These are phyloP conservation scores for Sialis fuliginosa DNA, from an alignment of 2,888 invertebrate genomes.

Conservation along the genomic window DNA sequence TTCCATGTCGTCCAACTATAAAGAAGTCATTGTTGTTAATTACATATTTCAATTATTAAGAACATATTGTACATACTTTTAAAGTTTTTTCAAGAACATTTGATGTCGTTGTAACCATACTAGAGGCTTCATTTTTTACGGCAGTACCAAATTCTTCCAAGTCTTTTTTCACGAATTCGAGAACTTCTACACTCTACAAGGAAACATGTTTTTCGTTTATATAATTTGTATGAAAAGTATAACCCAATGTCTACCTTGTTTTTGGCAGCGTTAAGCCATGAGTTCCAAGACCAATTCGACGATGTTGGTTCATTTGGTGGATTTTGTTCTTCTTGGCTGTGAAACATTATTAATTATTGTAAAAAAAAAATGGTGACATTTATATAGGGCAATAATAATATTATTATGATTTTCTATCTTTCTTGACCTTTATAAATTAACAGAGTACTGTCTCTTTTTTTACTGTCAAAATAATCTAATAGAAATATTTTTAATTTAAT, in stretches of 20 bases:
- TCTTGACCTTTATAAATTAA: no score
- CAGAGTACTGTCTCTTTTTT: no score
- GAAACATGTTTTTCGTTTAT: slow-evolving; percentile 7
- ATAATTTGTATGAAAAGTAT: neutral
- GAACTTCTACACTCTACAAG: slow-evolving; percentile 49
- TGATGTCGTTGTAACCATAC: slow-evolving; percentile 45
- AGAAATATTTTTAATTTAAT: no score
- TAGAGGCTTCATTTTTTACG: slow-evolving; percentile 51
- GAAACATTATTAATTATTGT: no score
- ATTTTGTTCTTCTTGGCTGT: no score
- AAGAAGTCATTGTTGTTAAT: slow-evolving; percentile 13
- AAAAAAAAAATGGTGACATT: no score
- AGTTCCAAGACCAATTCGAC: slow-evolving; percentile 20
- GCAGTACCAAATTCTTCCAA: slow-evolving; percentile 55
- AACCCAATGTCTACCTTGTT: slow-evolving; percentile 18
- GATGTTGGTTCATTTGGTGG: no score
- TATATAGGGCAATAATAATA: no score
- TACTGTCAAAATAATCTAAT: no score
- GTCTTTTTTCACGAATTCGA: slow-evolving; percentile 61
- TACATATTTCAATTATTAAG: slow-evolving; percentile 1
- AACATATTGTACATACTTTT: slow-evolving; percentile 28
- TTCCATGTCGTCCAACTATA: slow-evolving; percentile 49
- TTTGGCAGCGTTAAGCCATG: slow-evolving; percentile 25
- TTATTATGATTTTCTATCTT: no score
- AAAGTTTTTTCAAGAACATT: slow-evolving; percentile 49